Conservation (phyloP, 92 coral and sea anemone genomes). For the Epizoanthus ramosus region DNA sequence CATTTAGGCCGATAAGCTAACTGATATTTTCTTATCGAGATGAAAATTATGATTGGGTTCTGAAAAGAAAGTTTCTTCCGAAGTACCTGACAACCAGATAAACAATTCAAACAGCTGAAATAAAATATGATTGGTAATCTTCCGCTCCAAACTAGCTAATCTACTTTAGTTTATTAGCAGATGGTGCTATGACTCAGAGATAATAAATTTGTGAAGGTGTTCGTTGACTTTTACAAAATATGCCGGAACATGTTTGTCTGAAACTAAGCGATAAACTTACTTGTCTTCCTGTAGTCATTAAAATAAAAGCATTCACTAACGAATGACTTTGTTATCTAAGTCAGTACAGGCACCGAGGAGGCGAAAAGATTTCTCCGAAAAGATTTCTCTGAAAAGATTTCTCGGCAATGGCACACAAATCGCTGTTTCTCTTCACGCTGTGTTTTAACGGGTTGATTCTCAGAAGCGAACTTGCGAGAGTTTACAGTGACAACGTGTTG, state of each 20-base stretch:
- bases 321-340: neutral
- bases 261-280: neutral
- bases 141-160: neutral
- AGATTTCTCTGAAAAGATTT: neutral
- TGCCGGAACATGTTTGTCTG: conserved; percentile 31
- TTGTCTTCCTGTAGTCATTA: neutral
- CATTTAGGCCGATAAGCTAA: neutral
- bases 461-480: neutral
- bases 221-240: conserved; percentile 8
- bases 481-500: neutral
- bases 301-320: neutral
- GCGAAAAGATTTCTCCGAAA: neutral
- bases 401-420: neutral
- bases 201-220: neutral
- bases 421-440: conserved; percentile 6
- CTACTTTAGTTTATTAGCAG: neutral
- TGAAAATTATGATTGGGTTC: neutral
- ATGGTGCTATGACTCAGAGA: neutral
- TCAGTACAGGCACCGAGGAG: neutral
- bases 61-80: neutral
- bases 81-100: neutral
- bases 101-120: neutral
- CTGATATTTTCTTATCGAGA: neutral
- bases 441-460: neutral
- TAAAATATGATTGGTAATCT: neutral